These are phyloP conservation scores for Eupristina koningsbergeri DNA, from an alignment of 1,140 invertebrate genomes.

Conservation along the genomic window DNA sequence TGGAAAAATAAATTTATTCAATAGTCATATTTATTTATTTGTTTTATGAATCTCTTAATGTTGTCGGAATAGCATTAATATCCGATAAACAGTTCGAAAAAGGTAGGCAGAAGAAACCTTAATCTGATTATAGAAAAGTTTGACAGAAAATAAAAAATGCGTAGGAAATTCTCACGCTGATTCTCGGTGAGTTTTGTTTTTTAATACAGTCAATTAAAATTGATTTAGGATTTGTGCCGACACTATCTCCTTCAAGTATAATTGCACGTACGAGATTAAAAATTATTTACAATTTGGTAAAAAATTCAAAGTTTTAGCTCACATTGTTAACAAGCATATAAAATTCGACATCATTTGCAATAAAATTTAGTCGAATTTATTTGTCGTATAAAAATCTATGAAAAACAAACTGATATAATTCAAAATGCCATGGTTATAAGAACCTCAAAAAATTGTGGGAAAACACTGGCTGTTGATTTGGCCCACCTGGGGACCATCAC, in stretches of 20 bases:
- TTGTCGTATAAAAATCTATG: conserved; percentile 33
- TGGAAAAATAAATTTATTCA: background rate
- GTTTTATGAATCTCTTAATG: background rate
- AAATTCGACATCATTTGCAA: conserved; percentile 16
- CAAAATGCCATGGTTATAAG: conserved; percentile 22
- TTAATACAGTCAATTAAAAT: conserved; percentile 25
- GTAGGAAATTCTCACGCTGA: background rate
- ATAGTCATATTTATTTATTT: background rate
- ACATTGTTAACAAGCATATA: conserved; percentile 33
- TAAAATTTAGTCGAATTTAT: conserved; percentile 37
- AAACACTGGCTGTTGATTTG: conserved; percentile 30
- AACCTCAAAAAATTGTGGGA: conserved; percentile 41
- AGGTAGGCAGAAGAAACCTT: background rate
- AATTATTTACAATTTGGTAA: conserved; percentile 21
- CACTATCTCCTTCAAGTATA: conserved; percentile 1
- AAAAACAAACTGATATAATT: conserved; percentile 48
- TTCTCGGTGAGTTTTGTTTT: background rate
- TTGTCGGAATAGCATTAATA: background rate
- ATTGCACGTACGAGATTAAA: background rate
- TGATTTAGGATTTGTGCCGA: conserved; percentile 15
- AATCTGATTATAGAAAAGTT: conserved; percentile 5
- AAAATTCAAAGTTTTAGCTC: background rate
- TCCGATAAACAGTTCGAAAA: background rate
- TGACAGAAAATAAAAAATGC: background rate
- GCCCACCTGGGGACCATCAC: conserved; percentile 40